Percentiles rank a stretch among this genome's conserved stretches.
Conservation (phyloP, 2,113 vertebrate genomes). For the Aythya baeri region DNA sequence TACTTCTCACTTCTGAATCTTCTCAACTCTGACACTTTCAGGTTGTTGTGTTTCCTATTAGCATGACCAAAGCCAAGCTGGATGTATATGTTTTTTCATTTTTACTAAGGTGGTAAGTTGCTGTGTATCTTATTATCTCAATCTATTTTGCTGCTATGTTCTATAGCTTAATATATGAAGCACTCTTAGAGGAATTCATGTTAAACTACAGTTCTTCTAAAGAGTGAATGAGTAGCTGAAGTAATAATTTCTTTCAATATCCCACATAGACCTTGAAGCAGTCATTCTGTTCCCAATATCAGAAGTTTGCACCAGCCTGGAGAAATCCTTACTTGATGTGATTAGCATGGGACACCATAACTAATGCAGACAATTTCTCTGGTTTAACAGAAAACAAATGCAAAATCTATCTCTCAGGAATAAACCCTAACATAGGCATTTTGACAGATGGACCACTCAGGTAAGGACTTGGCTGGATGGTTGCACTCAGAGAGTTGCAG, state of each 20-base stretch:
- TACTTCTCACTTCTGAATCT: conserved; percentile 1
- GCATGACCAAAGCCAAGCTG: not conserved
- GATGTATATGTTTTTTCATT: not conserved
- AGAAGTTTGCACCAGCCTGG: not conserved
- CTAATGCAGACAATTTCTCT: not conserved
- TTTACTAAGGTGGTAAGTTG: not conserved
- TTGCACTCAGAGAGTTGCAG: too few relatives aligned
- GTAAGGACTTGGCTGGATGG: too few relatives aligned
- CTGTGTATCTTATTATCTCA: not conserved
- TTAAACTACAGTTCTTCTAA: not conserved
- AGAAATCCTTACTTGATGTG: not conserved
- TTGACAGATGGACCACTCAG: too few relatives aligned
- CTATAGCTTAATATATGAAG: not conserved
- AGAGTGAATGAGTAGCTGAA: not conserved
- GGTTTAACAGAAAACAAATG: not conserved
- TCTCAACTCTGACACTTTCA: not conserved
- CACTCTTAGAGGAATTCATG: not conserved
- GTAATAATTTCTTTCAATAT: not conserved
- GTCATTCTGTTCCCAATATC: not conserved
- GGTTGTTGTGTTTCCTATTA: not conserved
- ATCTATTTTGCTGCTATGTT: not conserved
- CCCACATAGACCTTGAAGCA: not conserved
- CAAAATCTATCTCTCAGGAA: not conserved
- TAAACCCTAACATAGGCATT: not conserved
- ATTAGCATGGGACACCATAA: not conserved